Evolutionary conservation across 2,797 vertebrate genomes (phyloP).

Genomic region (Morelia viridis): DNA sequence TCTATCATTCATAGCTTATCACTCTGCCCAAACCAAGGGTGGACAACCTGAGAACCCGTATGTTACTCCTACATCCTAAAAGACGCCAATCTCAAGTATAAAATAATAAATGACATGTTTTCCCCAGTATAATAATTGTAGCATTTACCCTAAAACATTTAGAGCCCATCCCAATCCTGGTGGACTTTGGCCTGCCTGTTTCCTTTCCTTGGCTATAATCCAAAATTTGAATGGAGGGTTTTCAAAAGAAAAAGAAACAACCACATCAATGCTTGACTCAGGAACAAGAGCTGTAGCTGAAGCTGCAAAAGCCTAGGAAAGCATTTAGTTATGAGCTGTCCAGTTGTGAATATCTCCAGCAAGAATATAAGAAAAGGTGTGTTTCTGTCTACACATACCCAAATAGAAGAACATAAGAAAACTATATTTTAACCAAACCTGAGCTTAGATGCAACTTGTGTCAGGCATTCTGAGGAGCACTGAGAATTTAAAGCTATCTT

Average conservation of each 20-base stretch:
- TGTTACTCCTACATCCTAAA: neutral
- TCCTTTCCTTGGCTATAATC: neutral
- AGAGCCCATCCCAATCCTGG: neutral
- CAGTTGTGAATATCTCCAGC: neutral
- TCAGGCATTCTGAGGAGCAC: constrained; percentile 30
- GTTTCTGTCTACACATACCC: neutral
- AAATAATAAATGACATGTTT: neutral
- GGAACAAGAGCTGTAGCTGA: neutral
- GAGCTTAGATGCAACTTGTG: neutral
- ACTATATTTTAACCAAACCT: constrained; percentile 32
- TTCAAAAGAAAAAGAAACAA: neutral
- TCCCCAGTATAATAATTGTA: neutral
- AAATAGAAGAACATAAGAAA: constrained; percentile 17
- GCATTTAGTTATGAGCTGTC: neutral
- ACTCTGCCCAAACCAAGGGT: neutral
- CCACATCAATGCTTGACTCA: constrained; percentile 2
- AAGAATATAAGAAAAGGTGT: neutral
- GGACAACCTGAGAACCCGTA: neutral
- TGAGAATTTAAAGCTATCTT: constrained; percentile 35
- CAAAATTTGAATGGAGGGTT: neutral
- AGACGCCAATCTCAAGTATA: neutral
- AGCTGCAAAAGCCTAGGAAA: neutral
- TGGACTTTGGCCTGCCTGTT: neutral
- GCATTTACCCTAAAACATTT: neutral
- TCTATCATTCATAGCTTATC: neutral